These are phyloP conservation scores for Hylomyscus alleni DNA, from an alignment of 2,797 vertebrate species.

Conservation along the genomic window DNA sequence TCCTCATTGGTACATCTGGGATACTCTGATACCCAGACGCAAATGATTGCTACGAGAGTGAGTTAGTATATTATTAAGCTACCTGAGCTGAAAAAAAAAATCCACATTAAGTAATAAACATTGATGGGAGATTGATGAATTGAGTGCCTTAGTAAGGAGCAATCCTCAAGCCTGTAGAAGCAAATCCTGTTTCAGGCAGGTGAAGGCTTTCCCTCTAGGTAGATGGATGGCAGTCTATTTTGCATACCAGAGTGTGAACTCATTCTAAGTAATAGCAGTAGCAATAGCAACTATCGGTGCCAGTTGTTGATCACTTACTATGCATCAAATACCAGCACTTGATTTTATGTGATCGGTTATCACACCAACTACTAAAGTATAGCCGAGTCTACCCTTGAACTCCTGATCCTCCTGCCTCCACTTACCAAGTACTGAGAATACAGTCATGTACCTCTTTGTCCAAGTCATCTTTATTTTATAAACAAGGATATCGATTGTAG, in stretches of 20 bases:
- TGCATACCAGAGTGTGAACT: neutral
- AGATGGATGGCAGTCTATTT: neutral
- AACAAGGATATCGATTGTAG: neutral
- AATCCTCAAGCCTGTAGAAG: conserved; percentile 5
- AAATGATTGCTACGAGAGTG: neutral
- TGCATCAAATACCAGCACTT: neutral
- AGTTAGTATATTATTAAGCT: neutral
- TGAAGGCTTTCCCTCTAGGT: neutral
- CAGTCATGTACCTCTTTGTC: neutral
- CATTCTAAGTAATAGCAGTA: conserved; percentile 36
- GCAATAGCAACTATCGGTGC: neutral
- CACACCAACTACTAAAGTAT: conserved; percentile 24
- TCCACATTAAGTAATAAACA: conserved; percentile 22
- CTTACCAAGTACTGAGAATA: neutral
- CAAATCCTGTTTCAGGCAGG: conserved; percentile 19
- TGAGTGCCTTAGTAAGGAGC: conserved; percentile 5
- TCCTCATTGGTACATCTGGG: neutral
- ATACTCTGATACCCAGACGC: neutral
- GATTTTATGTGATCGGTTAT: conserved; percentile 16
- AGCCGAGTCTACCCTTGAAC: neutral
- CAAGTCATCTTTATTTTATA: neutral
- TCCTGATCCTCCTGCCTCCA: neutral
- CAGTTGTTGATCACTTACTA: neutral
- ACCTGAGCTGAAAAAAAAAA: conserved; percentile 22
- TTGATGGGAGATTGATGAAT: conserved; percentile 3